Percentiles rank a stretch among this genome's conserved stretches.
Conservation (phyloP, 1,140 invertebrate genomes). For the Achroia grisella region DNA sequence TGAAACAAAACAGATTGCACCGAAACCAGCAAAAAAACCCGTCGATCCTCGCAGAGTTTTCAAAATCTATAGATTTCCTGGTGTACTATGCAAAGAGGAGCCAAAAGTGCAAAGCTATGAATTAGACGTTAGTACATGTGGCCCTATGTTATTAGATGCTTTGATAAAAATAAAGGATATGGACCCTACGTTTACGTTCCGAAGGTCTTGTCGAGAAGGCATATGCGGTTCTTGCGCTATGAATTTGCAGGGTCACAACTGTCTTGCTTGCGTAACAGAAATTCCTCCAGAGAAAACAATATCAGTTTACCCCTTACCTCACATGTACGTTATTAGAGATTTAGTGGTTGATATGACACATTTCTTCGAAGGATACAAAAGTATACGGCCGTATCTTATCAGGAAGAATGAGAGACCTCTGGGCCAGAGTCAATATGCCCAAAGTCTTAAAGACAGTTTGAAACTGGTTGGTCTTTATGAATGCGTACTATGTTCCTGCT, state of each 20-base stretch:
- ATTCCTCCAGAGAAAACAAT: slow-evolving; percentile 71
- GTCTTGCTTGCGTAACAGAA: slow-evolving; percentile 85
- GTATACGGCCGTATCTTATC: slow-evolving; percentile 91
- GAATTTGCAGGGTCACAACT: slow-evolving; percentile 91
- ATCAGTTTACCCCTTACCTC: slow-evolving; percentile 91
- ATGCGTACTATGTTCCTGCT: slow-evolving; percentile 91
- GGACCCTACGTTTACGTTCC: slow-evolving; percentile 88
- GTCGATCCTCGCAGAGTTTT: slow-evolving; percentile 39
- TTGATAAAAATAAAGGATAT: slow-evolving; percentile 91
- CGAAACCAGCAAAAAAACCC: slow-evolving; percentile 74
- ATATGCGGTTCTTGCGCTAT: slow-evolving; percentile 94
- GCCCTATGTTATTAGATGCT: slow-evolving; percentile 91
- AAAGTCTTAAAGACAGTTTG: slow-evolving; percentile 79
- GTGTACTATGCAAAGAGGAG: slow-evolving; percentile 73
- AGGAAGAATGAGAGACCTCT: slow-evolving; percentile 75
- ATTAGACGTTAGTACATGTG: slow-evolving; percentile 82
- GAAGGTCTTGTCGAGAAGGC: slow-evolving; percentile 89
- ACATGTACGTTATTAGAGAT: slow-evolving; percentile 95
- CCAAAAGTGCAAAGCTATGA: slow-evolving; percentile 84
- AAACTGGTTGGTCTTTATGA: slow-evolving; percentile 89
- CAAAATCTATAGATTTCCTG: slow-evolving; percentile 51
- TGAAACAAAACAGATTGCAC: slow-evolving; percentile 2
- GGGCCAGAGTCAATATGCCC: slow-evolving; percentile 76
- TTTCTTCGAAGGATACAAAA: slow-evolving; percentile 89
- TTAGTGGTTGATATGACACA: slow-evolving; percentile 91